Base-by-base conservation (phyloP, 53 echinoderm and acorn worm genomes). In the Echinarachnius parma region DNA sequence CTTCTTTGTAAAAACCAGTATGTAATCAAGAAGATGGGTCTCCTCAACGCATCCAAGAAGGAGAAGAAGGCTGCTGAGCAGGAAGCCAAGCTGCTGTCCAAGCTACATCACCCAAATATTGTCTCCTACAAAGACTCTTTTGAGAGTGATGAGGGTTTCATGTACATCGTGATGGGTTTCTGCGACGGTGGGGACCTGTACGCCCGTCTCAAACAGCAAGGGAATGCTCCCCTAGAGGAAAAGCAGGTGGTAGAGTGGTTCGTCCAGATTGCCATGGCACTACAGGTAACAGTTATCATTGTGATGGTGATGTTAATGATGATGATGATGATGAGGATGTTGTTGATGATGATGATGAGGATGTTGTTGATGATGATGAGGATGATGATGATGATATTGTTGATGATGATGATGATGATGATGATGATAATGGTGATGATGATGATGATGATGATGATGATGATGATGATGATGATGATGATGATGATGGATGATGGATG, bases 191-290 rank as follows among this genome's bases (percentile, higher is more conserved):
- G 96, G 5, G 96, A 96, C 54, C 61, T 96, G 1, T 96, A 96
- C 79, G 85, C 78, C 35, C 74, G 82, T 15, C 78, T 96, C 35
- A 96, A 96, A 28, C 84, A 87, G 47, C 96, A 96, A 78, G 91
- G 91, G 54, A 80, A 82, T 9, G 39, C 26, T 13, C 72, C 91
- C 23, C 61, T 96, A 32, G 64, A 76, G 24, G 96, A 96, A 72
- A 90, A 83, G 44, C 96, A 96, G 60, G 91, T 96, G 46, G 96
- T 96, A 52, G 96, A 96, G 52, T 96, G 96, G 96, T 96, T 96
- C 63, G 96, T 96, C 15, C 96, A 96, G 75, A 96, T 96, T 21
- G 96, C 96, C 21, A 96, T 96, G 96, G 96, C 96, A 16, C 45
- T 96, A 48, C 96, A 96, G 96, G 96, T 96, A n/a, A 53, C n/a